Evolutionary conservation across 2,113 vertebrate species (phyloP), one percentile per base, ranked within the genome.

Genomic region (Bungarus multicinctus): DNA sequence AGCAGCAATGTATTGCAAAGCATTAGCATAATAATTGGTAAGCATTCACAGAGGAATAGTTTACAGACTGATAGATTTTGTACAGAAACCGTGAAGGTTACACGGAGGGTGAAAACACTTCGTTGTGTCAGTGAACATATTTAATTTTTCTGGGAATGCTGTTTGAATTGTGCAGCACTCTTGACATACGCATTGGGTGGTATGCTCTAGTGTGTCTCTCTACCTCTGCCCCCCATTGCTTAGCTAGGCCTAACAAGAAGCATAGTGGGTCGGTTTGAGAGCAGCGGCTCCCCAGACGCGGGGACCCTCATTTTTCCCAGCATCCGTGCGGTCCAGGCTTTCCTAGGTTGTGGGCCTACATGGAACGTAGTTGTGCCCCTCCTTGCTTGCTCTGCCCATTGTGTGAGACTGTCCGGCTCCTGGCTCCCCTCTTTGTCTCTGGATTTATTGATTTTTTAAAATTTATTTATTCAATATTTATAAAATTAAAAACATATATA

Each of bases 11-110:
- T 97, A 97, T 97, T 98, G 97, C 97, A 97, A 97, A 96, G 85
- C 97, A 98, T 98, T 98, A 98, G 97, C 98, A 98, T 98, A 98
- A 98, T 98, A 98, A 98, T 98, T 98, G 98, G 97, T 97, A 97
- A 98, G 98, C 97, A 97, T 97, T 98, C 97, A 96, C 98, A 98
- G 98, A 97, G 98, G 98, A 98, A 98, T 97, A 97, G 97, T 97
- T 98, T 98, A 98, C 97, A 98, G 97, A 98, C 97, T 97, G 98
- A 98, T 98, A 97, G 98, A 98, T 98, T 98, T 98, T 98, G 98
- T 97, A 98, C 97, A 95, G 97, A 97, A 97, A 97, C 97, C 97
- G 97, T 97, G 97, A 98, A 98, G 98, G 98, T 98, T 98, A 98
- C 97, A 12, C 87, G 96, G 97, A 98, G 97, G 97, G 97, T 98